A percentile compares a stretch with the other conserved stretches of the same genome.
These are phyloP conservation scores for Ondatra zibethicus DNA, from an alignment of 2,113 vertebrate species.

Conservation along the genomic window DNA sequence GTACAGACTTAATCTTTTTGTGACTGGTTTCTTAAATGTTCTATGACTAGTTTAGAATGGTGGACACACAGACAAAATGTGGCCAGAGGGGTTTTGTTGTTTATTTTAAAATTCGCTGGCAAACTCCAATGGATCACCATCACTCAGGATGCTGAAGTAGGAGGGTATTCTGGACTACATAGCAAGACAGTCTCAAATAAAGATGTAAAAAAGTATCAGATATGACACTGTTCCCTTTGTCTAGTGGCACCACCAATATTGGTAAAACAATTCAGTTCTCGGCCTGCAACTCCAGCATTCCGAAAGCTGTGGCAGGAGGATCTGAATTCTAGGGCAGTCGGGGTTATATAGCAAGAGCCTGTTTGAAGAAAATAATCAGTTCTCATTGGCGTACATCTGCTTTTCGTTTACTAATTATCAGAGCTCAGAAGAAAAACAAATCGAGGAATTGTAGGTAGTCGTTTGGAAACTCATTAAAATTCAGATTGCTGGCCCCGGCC, in stretches of 20 bases:
- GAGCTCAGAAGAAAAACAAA: background rate
- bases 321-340: background rate
- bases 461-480: conserved; percentile 38
- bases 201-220: background rate
- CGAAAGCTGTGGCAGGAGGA: background rate
- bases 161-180: background rate
- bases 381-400: background rate
- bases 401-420: background rate
- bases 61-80: background rate
- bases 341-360: background rate
- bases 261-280: background rate
- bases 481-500: background rate
- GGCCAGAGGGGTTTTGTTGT: background rate
- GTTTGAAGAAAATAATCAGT: background rate
- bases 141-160: background rate
- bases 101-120: background rate
- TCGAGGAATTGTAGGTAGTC: background rate
- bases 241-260: background rate
- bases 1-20: background rate
- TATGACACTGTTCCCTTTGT: background rate
- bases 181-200: background rate
- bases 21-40: background rate
- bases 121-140: background rate
- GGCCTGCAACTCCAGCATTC: background rate
- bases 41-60: background rate